phyloP scores from a whole-genome alignment of 2,888 invertebrate species.

The Trissolcus brochymenae region DNA sequence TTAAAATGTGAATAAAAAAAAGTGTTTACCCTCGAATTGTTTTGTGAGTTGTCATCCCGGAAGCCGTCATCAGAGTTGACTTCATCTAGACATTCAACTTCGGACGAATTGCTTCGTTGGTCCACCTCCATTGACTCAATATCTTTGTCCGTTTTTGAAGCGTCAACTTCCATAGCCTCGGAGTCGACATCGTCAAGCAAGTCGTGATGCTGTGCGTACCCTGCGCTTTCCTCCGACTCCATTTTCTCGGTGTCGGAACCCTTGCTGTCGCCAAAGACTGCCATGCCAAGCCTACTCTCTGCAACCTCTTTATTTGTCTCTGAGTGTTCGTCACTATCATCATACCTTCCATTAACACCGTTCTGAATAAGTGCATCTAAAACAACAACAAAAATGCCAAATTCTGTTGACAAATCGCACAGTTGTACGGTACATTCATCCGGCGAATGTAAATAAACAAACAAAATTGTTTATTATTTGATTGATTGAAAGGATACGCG shows the following conservation, averaged over 20 bases:
- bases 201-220: conserved; percentile 66
- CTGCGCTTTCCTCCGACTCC: conserved; percentile 66
- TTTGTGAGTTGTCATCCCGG: conserved; percentile 60
- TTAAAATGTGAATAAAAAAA: too few relatives aligned
- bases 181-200: conserved; percentile 56
- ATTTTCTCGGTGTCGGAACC: conserved; percentile 56
- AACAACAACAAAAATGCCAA: background rate
- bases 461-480: background rate
- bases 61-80: conserved; percentile 59
- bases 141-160: conserved; percentile 35
- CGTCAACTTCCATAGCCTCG: conserved; percentile 61
- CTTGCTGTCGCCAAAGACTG: conserved; percentile 22
- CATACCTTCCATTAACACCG: conserved; percentile 76
- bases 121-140: conserved; percentile 71
- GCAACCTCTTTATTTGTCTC: conserved; percentile 55
- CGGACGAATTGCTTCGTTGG: conserved; percentile 69
- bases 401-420: background rate
- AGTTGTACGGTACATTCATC: too few relatives aligned
- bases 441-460: background rate
- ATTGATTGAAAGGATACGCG: background rate
- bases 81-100: conserved; percentile 74
- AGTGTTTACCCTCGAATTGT: conserved; percentile 12
- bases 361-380: conserved; percentile 74
- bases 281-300: conserved; percentile 60
- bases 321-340: conserved; percentile 64